Evolutionary conservation across 2,888 invertebrate species (phyloP).

Genomic region (Acrocyrtus sp.): DNA sequence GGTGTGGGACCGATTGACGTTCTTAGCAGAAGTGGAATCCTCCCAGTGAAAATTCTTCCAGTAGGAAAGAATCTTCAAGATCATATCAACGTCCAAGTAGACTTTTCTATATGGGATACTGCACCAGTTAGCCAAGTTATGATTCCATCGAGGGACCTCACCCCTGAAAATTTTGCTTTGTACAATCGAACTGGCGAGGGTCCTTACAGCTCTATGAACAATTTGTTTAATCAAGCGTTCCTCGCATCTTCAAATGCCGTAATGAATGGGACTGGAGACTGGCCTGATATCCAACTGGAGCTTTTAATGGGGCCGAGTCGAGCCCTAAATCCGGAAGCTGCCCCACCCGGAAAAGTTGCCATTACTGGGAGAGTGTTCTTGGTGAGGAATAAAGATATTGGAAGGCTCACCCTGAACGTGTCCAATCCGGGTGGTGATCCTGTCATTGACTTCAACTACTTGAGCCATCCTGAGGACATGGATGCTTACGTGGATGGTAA

Average conservation of each 20-base stretch:
- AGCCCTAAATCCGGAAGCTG: background rate
- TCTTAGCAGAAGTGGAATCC: background rate
- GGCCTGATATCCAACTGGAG: slow-evolving; percentile 42
- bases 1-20: background rate
- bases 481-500: background rate
- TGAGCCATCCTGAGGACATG: background rate
- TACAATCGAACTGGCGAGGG: slow-evolving; percentile 1
- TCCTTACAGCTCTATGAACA: slow-evolving; percentile 17
- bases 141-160: slow-evolving; percentile 16
- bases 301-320: background rate
- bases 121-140: slow-evolving; percentile 3
- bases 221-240: slow-evolving; percentile 24
- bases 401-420: background rate
- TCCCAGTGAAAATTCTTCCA: slow-evolving; percentile 12
- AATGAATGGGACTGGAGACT: slow-evolving; percentile 10
- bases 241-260: slow-evolving; percentile 11
- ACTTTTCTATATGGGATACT: slow-evolving; percentile 17
- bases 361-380: too few relatives aligned
- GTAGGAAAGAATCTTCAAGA: slow-evolving; percentile 34
- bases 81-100: slow-evolving; percentile 17
- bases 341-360: background rate
- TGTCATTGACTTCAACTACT: background rate
- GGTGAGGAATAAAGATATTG: background rate
- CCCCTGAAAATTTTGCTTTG: slow-evolving; percentile 14
- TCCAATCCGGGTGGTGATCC: background rate